Conservation (phyloP, 1,140 invertebrate genomes). For the Callitettix versicolor region DNA sequence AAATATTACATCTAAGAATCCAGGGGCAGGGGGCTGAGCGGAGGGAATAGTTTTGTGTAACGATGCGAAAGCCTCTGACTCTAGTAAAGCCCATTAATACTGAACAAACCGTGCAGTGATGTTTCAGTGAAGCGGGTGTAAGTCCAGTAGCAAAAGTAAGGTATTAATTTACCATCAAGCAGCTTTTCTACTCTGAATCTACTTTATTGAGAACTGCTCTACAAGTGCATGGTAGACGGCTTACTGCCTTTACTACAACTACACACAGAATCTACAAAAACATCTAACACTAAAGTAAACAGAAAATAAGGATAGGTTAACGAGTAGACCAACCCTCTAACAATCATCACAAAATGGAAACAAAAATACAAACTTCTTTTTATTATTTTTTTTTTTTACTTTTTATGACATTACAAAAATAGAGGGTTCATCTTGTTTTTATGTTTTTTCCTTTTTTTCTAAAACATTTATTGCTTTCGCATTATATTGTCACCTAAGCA, state of each 20-base stretch:
- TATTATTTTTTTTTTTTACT: slow-evolving; percentile 27
- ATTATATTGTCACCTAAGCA: slow-evolving; percentile 29
- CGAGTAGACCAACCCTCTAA: slow-evolving; percentile 27
- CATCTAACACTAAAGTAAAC: slow-evolving; percentile 33
- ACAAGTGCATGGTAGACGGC: slow-evolving; percentile 33
- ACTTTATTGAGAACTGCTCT: slow-evolving; percentile 36
- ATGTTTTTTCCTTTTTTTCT: slow-evolving; percentile 33
- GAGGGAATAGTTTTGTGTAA: not conserved
- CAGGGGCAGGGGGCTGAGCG: not conserved
- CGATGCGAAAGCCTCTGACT: slow-evolving; percentile 1
- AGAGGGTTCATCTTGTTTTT: slow-evolving; percentile 35
- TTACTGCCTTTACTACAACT: slow-evolving; percentile 30
- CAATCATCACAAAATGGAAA: slow-evolving; percentile 27
- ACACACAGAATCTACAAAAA: slow-evolving; percentile 36
- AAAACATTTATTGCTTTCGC: slow-evolving; percentile 31
- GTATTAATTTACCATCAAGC: slow-evolving; percentile 28
- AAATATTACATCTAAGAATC: slow-evolving; percentile 4
- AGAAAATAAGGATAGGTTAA: slow-evolving; percentile 27
- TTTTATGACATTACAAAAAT: slow-evolving; percentile 35
- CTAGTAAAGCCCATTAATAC: slow-evolving; percentile 10
- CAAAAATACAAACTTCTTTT: slow-evolving; percentile 21
- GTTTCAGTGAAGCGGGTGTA: slow-evolving; percentile 10
- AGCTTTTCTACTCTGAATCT: slow-evolving; percentile 34
- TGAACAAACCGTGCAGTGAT: slow-evolving; percentile 12
- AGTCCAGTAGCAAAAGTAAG: not conserved